A percentile compares a stretch with the other conserved stretches of the same genome.
Conservation (phyloP, 2,797 vertebrate species). For the Lepilemur septentrionalis region DNA sequence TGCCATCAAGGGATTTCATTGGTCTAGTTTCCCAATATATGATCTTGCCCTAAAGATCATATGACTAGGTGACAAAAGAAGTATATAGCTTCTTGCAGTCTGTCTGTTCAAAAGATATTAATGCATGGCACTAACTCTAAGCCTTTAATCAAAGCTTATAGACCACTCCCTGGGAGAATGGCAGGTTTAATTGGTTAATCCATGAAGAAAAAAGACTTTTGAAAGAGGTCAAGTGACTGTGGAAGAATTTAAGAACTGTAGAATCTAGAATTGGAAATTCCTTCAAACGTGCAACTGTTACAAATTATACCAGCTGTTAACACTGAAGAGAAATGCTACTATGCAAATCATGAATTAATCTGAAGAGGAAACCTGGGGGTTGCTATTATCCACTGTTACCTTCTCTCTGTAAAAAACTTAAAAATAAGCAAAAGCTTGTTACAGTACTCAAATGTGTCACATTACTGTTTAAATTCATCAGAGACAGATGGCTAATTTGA, state of each 20-base stretch:
- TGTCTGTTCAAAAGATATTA: slow-evolving; percentile 26
- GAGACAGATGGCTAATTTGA: slow-evolving; percentile 79
- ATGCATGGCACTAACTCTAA: not conserved
- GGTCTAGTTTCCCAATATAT: slow-evolving; percentile 23
- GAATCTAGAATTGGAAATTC: not conserved
- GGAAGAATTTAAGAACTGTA: slow-evolving; percentile 6
- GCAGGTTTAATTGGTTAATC: not conserved
- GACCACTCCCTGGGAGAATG: not conserved
- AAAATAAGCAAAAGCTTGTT: slow-evolving; percentile 68
- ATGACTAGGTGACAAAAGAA: not conserved
- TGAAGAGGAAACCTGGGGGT: not conserved
- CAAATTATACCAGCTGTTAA: slow-evolving; percentile 1
- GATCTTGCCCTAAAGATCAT: slow-evolving; percentile 11
- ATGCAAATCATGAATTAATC: not conserved
- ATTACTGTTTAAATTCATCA: slow-evolving; percentile 60
- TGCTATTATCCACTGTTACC: slow-evolving; percentile 33
- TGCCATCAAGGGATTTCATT: not conserved
- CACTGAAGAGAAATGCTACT: not conserved
- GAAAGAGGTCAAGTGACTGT: slow-evolving; percentile 2
- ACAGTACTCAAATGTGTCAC: slow-evolving; percentile 45
- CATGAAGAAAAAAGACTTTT: not conserved
- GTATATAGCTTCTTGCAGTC: not conserved
- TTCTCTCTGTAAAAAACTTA: slow-evolving; percentile 2
- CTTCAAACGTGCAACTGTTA: not conserved
- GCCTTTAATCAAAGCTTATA: not conserved